phyloP scores from a whole-genome alignment of 2,797 vertebrate genomes.

The Lepilemur ruficaudatus region DNA sequence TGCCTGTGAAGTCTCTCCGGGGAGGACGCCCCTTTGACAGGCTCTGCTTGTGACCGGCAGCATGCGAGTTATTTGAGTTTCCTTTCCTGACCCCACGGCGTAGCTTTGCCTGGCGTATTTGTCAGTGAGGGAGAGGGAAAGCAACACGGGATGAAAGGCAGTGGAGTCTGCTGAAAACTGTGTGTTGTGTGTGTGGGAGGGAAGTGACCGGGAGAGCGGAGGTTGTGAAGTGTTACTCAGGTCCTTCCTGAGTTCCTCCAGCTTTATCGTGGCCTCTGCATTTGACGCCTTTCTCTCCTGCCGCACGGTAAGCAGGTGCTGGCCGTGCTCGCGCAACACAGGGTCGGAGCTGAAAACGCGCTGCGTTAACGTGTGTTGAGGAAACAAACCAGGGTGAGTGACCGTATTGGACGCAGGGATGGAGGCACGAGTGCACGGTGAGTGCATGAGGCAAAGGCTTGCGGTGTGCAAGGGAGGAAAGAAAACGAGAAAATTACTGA shows the following conservation, averaged over 20 bases:
- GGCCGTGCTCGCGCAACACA: rapidly evolving
- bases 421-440: no score
- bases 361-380: not conserved
- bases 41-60: rapidly evolving
- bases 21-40: not conserved
- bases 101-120: not conserved
- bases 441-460: not conserved
- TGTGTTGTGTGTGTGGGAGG: rapidly evolving
- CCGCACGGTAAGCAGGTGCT: rapidly evolving
- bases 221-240: rapidly evolving
- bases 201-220: rapidly evolving
- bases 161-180: rapidly evolving
- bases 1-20: not conserved
- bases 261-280: rapidly evolving
- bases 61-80: rapidly evolving
- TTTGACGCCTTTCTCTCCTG: not conserved
- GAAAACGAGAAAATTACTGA: not conserved
- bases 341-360: rapidly evolving
- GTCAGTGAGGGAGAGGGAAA: no score
- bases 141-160: rapidly evolving
- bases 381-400: not conserved
- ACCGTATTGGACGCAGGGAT: not conserved
- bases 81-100: rapidly evolving
- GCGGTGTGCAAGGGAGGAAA: no score
- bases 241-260: not conserved